These are phyloP conservation scores for Parotocinclus haroldoi DNA, from an alignment of 2,797 vertebrate species.

Conservation along the genomic window DNA sequence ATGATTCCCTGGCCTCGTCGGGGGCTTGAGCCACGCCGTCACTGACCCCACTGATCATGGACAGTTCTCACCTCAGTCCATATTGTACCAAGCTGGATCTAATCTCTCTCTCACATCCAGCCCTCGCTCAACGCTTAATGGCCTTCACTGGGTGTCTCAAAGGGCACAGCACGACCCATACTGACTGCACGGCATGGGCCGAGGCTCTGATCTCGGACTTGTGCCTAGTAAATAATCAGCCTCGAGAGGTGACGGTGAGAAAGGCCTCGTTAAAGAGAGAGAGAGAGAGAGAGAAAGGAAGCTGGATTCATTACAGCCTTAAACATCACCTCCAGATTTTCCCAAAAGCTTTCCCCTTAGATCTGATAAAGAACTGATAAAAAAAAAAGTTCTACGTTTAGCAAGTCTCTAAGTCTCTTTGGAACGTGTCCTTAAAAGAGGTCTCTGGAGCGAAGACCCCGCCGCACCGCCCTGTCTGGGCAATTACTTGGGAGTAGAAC, in stretches of 20 bases:
- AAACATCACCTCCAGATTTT: no score
- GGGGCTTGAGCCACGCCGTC: no score
- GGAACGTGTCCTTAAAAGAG: no score
- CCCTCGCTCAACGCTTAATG: slow-evolving; percentile 1
- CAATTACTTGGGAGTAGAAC: no score
- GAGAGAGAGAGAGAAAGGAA: slow-evolving; percentile 42
- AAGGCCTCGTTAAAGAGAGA: slow-evolving; percentile 67
- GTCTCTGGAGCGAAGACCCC: no score
- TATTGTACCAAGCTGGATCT: slow-evolving; percentile 70
- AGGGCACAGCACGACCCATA: slow-evolving; percentile 32
- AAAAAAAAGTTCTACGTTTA: no score
- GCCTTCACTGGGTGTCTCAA: slow-evolving; percentile 2
- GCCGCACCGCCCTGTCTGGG: no score
- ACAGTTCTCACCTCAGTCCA: slow-evolving; percentile 71
- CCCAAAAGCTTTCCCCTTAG: no score
- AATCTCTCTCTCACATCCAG: slow-evolving; percentile 18
- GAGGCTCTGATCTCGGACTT: slow-evolving; percentile 64
- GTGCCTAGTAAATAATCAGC: slow-evolving; percentile 71
- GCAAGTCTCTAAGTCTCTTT: no score
- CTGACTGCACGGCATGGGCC: slow-evolving; percentile 35
- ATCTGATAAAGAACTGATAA: no score
- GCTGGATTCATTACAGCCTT: no score
- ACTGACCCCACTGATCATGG: slow-evolving; percentile 48
- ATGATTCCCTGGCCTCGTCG: no score
- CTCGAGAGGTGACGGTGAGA: slow-evolving; percentile 60